phyloP scores from a whole-genome alignment of 2,113 vertebrate genomes.

The Phainopepla nitens region DNA sequence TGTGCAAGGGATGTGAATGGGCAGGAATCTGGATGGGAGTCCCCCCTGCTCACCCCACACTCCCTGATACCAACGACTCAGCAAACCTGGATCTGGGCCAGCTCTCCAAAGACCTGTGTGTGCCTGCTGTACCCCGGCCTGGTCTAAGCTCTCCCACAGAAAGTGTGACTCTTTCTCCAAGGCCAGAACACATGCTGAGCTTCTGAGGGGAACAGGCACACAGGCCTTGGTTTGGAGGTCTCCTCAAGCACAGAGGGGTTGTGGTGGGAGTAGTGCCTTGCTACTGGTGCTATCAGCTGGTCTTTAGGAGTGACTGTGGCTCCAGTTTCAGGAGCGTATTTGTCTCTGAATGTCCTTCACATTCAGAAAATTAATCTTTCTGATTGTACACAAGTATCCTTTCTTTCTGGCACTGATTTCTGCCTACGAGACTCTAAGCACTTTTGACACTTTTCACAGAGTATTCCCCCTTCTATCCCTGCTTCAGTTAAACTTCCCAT shows the following conservation, averaged over 20 bases:
- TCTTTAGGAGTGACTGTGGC: not conserved
- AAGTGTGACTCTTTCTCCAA: rapidly evolving
- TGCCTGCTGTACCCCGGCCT: not conserved
- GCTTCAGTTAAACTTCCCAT: not conserved
- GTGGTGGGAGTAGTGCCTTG: rapidly evolving
- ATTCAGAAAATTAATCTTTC: not conserved
- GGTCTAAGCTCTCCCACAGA: rapidly evolving
- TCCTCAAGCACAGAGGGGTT: not conserved
- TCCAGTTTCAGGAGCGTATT: rapidly evolving
- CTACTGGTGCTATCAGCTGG: not conserved
- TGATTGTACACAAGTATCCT: not conserved
- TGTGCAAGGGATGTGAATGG: not conserved
- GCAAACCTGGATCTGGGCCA: not conserved
- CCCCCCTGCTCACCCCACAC: not conserved
- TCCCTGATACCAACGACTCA: not conserved
- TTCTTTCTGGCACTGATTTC: not conserved
- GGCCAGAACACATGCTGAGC: rapidly evolving
- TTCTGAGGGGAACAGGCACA: rapidly evolving
- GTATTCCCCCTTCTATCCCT: not conserved
- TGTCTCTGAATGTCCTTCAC: not conserved
- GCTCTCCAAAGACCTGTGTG: not conserved
- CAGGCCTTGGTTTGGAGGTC: not conserved
- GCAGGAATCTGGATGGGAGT: not conserved
- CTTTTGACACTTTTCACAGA: not conserved
- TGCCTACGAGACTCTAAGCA: not conserved